phyloP scores from a whole-genome alignment of 2,888 invertebrate genomes.

The Anoplius nigerrimus region DNA sequence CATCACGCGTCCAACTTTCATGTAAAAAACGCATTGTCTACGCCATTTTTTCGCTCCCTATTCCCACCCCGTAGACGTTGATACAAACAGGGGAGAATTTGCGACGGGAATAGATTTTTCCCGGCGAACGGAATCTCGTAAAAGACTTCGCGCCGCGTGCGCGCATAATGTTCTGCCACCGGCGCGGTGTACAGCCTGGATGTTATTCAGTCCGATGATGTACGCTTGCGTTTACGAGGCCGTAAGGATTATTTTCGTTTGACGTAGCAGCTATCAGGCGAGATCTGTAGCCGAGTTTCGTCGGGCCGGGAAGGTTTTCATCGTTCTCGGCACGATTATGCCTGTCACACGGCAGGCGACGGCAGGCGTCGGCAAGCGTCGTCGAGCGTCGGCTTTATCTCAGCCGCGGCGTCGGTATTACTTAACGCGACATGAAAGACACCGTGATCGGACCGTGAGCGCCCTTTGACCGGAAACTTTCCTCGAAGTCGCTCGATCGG shows the following conservation, averaged over 20 bases:
- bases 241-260: slow-evolving; percentile 65
- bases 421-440: neutral
- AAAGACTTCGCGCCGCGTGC: too few species aligned
- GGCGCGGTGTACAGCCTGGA: slow-evolving; percentile 8
- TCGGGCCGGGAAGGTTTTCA: slow-evolving; percentile 72
- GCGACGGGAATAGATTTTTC: too few species aligned
- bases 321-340: slow-evolving; percentile 76
- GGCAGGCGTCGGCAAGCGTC: slow-evolving; percentile 75
- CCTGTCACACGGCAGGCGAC: slow-evolving; percentile 76
- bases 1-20: too few species aligned
- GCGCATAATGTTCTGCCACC: too few species aligned
- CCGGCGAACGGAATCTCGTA: too few species aligned
- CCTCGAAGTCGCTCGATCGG: too few species aligned
- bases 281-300: slow-evolving; percentile 63
- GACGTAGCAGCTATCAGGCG: slow-evolving; percentile 50
- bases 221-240: slow-evolving; percentile 52
- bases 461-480: too few species aligned
- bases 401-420: neutral
- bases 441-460: too few species aligned
- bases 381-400: slow-evolving; percentile 54
- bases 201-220: slow-evolving; percentile 49
- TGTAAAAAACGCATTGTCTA: too few species aligned
- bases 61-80: too few species aligned
- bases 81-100: too few species aligned
- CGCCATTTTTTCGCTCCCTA: too few species aligned